Evolutionary conservation across 2,113 vertebrate species (phyloP), one percentile per base, ranked within the genome.

Genomic region (Cavia porcellus): DNA sequence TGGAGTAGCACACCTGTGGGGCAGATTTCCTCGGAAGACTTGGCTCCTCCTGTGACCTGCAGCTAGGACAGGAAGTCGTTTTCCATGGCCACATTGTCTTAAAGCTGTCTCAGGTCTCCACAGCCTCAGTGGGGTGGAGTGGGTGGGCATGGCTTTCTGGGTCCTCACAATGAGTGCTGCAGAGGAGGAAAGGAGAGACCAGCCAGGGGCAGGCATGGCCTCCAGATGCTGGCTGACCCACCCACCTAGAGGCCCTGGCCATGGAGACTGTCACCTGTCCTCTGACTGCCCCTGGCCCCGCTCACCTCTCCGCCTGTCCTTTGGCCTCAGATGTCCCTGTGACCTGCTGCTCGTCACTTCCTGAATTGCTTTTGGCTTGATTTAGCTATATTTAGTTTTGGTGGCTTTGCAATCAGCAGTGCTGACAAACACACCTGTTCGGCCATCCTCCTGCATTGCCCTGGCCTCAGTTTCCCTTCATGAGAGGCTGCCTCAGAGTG

Each of bases 1-100:
- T 2, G 2, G 64, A 3, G 14, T 6, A 1, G 20, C 5, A 14
- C 0, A 42, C 17, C 0, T 0, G 22, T 3, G 7, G 0, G 10
- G 30, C 3, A 3, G 24, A 19, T 45, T 11, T 32, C 55, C 52
- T 7, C 38, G 5, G n/a, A 25, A 45, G 47, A 19, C 3, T 5
- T 0, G 7, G 1, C 32, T 30, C 32, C 42, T 30, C 50, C 28
- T 7, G 0, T 2, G 5, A 19, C 1, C 4, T 35, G 3, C 28
- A 12, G 74, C 59, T n/a, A 22, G 0, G 30, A 57, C 1, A 22
- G 59, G 47, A 11, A 20, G 6, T 8, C 7, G 1, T 0, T 1
- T 22, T 32, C 52, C 20, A 61, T 4, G 35, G 7, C 15, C 5
- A 0, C 1, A 28, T 28, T 12, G 8, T 25, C 32, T 17, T 9